phyloP scores from a whole-genome alignment of 2,113 vertebrate species.

The Tympanuchus pallidicinctus region DNA sequence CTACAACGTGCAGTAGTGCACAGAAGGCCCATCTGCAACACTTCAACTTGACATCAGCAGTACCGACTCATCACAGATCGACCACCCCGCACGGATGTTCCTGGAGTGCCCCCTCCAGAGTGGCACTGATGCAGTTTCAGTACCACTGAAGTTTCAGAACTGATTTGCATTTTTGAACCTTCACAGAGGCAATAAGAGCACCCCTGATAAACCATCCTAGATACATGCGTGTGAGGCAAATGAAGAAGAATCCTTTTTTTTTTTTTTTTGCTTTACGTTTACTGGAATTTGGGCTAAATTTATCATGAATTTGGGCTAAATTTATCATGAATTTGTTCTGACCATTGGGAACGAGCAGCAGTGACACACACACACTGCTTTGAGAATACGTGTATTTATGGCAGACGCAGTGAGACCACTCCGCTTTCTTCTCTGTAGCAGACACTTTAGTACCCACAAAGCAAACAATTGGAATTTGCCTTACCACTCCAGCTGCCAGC shows the following conservation, averaged over 20 bases:
- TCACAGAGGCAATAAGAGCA: not conserved
- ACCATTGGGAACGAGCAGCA: not conserved
- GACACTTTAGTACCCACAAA: not conserved
- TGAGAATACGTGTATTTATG: not conserved
- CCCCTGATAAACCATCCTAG: not conserved
- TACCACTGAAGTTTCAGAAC: not conserved
- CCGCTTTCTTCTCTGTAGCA: not conserved
- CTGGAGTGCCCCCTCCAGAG: not conserved
- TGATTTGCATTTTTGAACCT: not conserved
- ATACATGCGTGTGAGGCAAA: not conserved
- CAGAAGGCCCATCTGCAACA: not conserved
- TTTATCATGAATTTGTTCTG: not conserved
- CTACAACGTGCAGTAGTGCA: accelerated
- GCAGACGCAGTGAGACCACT: not conserved
- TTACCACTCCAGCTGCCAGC: not conserved
- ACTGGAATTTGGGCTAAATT: not conserved
- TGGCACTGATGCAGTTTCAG: not conserved
- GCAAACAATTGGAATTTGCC: not conserved
- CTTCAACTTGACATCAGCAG: not conserved
- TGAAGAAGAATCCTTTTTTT: not conserved
- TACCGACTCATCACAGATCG: not conserved
- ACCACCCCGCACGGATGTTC: no score
- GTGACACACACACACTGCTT: not conserved
- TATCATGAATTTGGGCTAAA: not conserved
- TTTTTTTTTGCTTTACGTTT: not conserved